Evolutionary conservation across 2,888 invertebrate species (phyloP).

Genomic region (Nomada hirtipes): DNA sequence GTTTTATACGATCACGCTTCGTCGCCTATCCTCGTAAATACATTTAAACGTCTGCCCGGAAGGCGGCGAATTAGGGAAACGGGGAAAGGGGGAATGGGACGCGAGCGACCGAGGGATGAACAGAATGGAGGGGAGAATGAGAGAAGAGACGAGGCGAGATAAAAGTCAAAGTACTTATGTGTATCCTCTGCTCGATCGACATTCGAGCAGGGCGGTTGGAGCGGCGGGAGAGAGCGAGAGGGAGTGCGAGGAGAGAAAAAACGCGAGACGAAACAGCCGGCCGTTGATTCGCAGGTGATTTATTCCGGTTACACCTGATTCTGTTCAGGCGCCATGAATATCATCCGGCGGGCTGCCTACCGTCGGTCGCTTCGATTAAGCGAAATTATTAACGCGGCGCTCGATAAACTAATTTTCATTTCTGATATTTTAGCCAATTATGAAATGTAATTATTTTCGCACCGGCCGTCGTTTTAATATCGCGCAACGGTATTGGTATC

Average conservation of each 20-base stretch:
- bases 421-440: conserved; percentile 81
- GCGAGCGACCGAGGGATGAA: background rate
- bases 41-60: conserved; percentile 27
- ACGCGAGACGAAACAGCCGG: conserved; percentile 4
- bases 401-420: conserved; percentile 80
- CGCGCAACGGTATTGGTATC: conserved; percentile 71
- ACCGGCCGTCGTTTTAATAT: conserved; percentile 78
- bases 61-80: background rate
- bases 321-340: conserved; percentile 67
- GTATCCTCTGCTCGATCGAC: conserved; percentile 3
- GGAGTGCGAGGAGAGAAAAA: background rate
- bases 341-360: conserved; percentile 60
- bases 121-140: background rate
- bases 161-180: conserved; percentile 12
- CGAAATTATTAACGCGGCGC: conserved; percentile 79
- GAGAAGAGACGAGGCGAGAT: background rate
- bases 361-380: conserved; percentile 76
- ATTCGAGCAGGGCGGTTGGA: background rate
- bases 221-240: too few relatives aligned
- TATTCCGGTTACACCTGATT: conserved; percentile 71
- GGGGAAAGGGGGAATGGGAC: too few relatives aligned
- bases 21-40: conserved; percentile 24
- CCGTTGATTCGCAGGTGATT: conserved; percentile 63
- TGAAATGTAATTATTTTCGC: conserved; percentile 81
- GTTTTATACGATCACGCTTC: conserved; percentile 36